Conservation (phyloP, 2,888 invertebrate species). For the Hartigia nigra region DNA sequence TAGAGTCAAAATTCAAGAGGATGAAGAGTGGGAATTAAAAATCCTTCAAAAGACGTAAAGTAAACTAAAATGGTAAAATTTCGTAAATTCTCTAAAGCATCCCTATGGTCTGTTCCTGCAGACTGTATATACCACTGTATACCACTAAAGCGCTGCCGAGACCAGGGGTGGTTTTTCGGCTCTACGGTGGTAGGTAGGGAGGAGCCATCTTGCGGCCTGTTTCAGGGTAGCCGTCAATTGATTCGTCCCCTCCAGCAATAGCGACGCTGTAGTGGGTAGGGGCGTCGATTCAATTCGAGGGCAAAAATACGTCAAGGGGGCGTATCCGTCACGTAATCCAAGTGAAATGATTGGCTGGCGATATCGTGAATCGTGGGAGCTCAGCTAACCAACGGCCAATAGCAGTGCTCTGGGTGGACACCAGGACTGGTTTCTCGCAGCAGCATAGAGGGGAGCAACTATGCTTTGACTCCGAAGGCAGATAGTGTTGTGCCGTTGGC, state of each 20-base stretch:
- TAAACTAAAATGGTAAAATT: neutral
- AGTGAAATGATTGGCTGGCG: slow-evolving; percentile 41
- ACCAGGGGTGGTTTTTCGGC: slow-evolving; percentile 23
- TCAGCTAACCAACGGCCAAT: slow-evolving; percentile 47
- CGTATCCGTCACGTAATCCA: slow-evolving; percentile 45
- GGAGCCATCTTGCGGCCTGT: slow-evolving; percentile 66
- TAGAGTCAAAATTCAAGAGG: neutral
- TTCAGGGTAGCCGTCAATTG: slow-evolving; percentile 63
- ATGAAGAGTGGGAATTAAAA: neutral
- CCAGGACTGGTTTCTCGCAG: slow-evolving; percentile 52
- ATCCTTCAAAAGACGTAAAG: neutral
- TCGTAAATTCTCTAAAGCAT: neutral
- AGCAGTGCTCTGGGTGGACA: slow-evolving; percentile 50
- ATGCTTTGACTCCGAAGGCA: slow-evolving; percentile 52
- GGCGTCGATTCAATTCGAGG: slow-evolving; percentile 63
- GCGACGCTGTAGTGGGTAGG: slow-evolving; percentile 33
- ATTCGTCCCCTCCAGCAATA: slow-evolving; percentile 58
- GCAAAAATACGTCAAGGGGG: slow-evolving; percentile 53
- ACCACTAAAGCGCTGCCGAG: slow-evolving; percentile 3
- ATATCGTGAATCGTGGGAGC: slow-evolving; percentile 39
- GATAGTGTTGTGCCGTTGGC: slow-evolving; percentile 66
- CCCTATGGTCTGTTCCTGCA: neutral
- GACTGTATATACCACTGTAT: neutral
- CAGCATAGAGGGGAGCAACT: slow-evolving; percentile 54
- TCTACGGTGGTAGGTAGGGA: slow-evolving; percentile 53